These are phyloP conservation scores for Apeltes quadracus DNA, from an alignment of 2,113 vertebrate genomes.

Conservation along the genomic window DNA sequence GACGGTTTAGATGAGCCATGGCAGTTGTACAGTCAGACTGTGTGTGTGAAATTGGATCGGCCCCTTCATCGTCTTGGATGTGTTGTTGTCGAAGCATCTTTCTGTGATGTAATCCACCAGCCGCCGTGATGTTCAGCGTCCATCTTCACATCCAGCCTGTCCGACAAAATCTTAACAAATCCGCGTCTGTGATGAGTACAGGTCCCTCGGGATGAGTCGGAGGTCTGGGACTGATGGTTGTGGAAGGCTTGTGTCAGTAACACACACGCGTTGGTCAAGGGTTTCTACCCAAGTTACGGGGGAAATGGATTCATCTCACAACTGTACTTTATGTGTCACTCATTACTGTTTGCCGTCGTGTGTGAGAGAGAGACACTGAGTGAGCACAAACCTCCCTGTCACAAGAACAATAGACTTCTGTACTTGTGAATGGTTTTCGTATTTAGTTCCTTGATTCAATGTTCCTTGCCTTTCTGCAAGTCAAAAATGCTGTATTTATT, in stretches of 20 bases:
- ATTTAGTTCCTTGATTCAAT: conserved; percentile 79
- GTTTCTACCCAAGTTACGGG: conserved; percentile 36
- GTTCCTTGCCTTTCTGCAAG: conserved; percentile 87
- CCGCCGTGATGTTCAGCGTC: conserved; percentile 60
- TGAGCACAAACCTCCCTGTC: conserved; percentile 54
- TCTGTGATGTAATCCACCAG: conserved; percentile 71
- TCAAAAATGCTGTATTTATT: conserved; percentile 88
- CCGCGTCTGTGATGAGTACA: conserved; percentile 45
- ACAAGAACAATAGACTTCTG: conserved; percentile 78
- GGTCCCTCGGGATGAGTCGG: conserved; percentile 34
- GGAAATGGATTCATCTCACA: conserved; percentile 40
- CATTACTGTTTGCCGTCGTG: conserved; percentile 74
- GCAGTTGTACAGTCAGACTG: conserved; percentile 70
- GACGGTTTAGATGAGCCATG: conserved; percentile 59
- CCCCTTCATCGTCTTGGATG: conserved; percentile 59
- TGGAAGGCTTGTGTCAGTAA: conserved; percentile 37
- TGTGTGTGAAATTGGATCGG: conserved; percentile 39
- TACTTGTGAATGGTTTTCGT: conserved; percentile 82
- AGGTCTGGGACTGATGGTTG: conserved; percentile 39
- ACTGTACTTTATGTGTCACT: conserved; percentile 74
- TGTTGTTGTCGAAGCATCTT: conserved; percentile 69
- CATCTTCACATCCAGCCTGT: conserved; percentile 53
- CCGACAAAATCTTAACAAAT: conserved; percentile 39
- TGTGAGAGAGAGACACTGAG: conserved; percentile 30
- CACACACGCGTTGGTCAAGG: conserved; percentile 39